Evolutionary conservation across 1,140 invertebrate genomes (phyloP), one percentile per base, ranked within the genome.

Genomic region (Teleopsis dalmanni): DNA sequence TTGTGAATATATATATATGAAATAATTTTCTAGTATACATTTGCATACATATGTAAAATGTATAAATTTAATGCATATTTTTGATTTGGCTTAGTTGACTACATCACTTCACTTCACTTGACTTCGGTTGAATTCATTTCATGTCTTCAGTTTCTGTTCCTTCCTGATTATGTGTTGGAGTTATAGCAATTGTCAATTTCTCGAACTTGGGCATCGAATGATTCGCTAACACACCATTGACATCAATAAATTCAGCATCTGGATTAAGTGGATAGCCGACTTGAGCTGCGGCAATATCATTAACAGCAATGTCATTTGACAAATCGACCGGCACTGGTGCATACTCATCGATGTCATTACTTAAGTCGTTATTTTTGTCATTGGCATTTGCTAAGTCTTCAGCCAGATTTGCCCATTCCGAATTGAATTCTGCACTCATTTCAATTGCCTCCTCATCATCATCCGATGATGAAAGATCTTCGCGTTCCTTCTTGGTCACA

Each of bases 271-370:
- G 57, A 18, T 52, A 59, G n/a, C 59, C 47, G 0, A 57, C 55
- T 49, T 62, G 37, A 21, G 56, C 50, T 7, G 56, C 57, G 27
- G 53, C 22, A 47, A 62, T 56, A 52, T 72, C 57, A 45, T 73
- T 73, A 4, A 73, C 62, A 3, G 60, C 60, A 53, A 72, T 71
- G 35, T 73, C 71, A 54, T 71, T 69, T 35, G 62, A 69, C 14
- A 73, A 52, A 56, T 73, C 69, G 2, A 57, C 34, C 13, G 65
- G 63, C 31, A 53, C 49, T 21, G 54, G 51, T 38, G 66, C 61
- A 36, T 57, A 58, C 37, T 54, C 34, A 43, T 67, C 65, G 37
- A 69, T 70, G 16, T 62, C 51, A 38, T 70, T 70, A 41, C 52
- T 53, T 13, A 67, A 55, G 56, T 65, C 57, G 29, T 68, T 65